Conservation (phyloP, 2,113 vertebrate genomes). For the Rhadina sibilatrix region DNA sequence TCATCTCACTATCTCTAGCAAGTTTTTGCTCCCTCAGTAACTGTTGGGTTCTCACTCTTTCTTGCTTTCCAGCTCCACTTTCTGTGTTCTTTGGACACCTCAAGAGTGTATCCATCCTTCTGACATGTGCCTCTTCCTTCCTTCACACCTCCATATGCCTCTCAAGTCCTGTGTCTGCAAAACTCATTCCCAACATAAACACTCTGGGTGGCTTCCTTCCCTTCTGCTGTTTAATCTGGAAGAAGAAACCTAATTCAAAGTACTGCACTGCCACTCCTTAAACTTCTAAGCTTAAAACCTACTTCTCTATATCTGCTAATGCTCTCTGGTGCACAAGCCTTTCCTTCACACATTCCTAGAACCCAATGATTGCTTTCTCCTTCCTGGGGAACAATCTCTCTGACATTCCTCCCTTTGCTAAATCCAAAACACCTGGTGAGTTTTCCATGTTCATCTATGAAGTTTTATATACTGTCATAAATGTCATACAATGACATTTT, state of each 20-base stretch:
- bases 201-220: not conserved
- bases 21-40: not conserved
- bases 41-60: not conserved
- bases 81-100: not conserved
- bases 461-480: not conserved
- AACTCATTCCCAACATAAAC: not conserved
- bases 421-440: not conserved
- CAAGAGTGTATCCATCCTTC: not conserved
- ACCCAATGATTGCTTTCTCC: not conserved
- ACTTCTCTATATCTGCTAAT: not conserved
- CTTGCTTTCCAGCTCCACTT: not conserved
- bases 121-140: not conserved
- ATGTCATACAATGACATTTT: not conserved
- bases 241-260: not conserved
- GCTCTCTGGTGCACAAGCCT: not conserved
- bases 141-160: not conserved
- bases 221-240: conserved; percentile 13
- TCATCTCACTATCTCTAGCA: not conserved
- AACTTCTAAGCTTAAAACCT: not conserved
- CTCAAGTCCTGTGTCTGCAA: not conserved
- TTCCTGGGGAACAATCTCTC: not conserved
- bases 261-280: not conserved
- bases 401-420: not conserved
- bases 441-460: not conserved
- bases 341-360: not conserved